These are phyloP conservation scores for Acropternis orthonyx DNA, from an alignment of 2,797 vertebrate genomes.

Conservation along the genomic window DNA sequence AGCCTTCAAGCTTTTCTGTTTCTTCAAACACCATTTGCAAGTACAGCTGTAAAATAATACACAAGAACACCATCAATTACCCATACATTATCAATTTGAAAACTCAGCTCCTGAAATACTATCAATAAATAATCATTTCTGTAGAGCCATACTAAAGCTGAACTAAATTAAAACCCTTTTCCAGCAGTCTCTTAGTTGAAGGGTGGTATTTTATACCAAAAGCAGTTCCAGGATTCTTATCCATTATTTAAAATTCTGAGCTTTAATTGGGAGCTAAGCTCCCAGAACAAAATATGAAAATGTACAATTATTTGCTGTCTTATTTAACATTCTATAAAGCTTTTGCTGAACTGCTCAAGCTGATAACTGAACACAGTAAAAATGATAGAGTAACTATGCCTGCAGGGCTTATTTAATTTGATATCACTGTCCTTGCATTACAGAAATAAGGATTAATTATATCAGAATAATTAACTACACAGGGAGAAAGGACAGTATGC, in stretches of 20 bases:
- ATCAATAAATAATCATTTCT: not conserved
- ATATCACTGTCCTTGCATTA: not conserved
- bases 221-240: not conserved
- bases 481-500: not conserved
- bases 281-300: not conserved
- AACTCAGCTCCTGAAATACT: not conserved
- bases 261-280: not conserved
- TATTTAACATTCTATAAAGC: not conserved
- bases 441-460: not conserved
- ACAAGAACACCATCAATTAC: not conserved
- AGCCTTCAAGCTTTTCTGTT: constrained; percentile 58
- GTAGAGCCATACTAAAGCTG: not conserved
- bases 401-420: not conserved
- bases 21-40: constrained; percentile 53
- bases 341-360: not conserved
- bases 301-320: not conserved
- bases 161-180: not conserved
- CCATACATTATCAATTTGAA: not conserved
- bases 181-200: not conserved
- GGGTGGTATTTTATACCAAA: not conserved
- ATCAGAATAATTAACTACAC: not conserved
- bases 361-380: not conserved
- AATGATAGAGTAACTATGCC: not conserved
- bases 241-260: not conserved
- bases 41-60: constrained; percentile 61